These are phyloP conservation scores for Hiodon tergisus DNA, from an alignment of 2,113 vertebrate genomes.

Conservation along the genomic window DNA sequence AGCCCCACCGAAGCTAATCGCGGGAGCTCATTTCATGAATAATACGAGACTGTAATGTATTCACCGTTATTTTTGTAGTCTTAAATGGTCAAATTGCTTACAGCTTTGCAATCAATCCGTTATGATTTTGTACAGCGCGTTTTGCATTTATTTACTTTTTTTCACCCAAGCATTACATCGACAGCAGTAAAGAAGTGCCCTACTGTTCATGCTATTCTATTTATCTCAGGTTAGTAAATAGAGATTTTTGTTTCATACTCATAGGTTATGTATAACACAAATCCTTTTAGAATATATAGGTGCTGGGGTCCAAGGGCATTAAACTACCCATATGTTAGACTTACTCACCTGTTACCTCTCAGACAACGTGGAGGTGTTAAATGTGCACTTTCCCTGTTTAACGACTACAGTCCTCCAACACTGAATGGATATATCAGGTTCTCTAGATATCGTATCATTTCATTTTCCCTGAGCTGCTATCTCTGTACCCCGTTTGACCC, in stretches of 20 bases:
- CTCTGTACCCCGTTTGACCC: not conserved
- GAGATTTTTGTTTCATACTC: not conserved
- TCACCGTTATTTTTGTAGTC: constrained; percentile 18
- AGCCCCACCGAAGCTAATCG: constrained; percentile 17
- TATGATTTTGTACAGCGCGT: constrained; percentile 16
- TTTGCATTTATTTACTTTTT: not conserved
- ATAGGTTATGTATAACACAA: constrained; percentile 10
- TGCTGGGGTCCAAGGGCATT: not conserved
- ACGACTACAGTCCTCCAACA: constrained; percentile 1
- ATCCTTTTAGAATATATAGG: not conserved
- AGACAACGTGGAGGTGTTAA: not conserved
- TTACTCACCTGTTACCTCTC: not conserved
- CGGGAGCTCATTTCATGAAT: too few species aligned
- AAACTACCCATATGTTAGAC: not conserved
- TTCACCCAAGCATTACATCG: constrained; percentile 5
- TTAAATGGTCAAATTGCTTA: constrained; percentile 8
- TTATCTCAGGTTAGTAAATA: constrained; percentile 24
- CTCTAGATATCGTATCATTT: not conserved
- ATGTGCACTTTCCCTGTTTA: not conserved
- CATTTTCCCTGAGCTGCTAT: constrained; percentile 6
- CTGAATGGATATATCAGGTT: not conserved
- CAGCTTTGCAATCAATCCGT: not conserved
- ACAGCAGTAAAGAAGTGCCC: constrained; percentile 12
- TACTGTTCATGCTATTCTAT: constrained; percentile 1
- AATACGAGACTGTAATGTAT: not conserved